Conservation (phyloP, 2,797 vertebrate species). For the Psittacula derbiana region DNA sequence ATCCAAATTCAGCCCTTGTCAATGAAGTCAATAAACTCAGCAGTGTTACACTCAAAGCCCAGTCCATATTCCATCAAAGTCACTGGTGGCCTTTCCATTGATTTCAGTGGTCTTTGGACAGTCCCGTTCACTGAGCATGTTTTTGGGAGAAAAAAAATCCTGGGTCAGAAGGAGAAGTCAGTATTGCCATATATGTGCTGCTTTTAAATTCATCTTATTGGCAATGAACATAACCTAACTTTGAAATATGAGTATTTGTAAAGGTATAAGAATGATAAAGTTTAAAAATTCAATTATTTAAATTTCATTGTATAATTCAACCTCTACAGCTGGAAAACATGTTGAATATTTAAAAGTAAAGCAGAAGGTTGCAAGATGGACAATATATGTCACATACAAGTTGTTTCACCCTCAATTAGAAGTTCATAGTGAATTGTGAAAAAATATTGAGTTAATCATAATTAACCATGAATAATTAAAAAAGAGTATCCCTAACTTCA, state of each 20-base stretch:
- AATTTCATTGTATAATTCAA: background rate
- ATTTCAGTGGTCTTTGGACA: constrained; percentile 61
- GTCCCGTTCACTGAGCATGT: background rate
- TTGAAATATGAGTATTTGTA: background rate
- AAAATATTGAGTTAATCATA: background rate
- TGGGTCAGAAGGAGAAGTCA: background rate
- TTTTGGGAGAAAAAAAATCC: constrained; percentile 22
- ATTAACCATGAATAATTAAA: background rate
- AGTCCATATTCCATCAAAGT: background rate
- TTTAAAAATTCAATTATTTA: background rate
- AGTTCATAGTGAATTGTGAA: background rate
- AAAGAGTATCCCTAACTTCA: background rate
- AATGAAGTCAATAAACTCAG: background rate
- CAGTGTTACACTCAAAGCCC: background rate
- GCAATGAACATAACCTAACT: background rate
- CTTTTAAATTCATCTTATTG: background rate
- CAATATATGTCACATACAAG: background rate
- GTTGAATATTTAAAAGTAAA: background rate
- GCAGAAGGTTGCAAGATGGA: background rate
- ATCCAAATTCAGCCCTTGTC: constrained; percentile 17
- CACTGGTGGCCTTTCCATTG: constrained; percentile 40
- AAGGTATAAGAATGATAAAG: background rate
- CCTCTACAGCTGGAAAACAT: background rate
- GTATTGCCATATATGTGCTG: background rate
- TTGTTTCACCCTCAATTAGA: background rate